Conservation (phyloP, 1,140 invertebrate species). For the Drosophila orosa region DNA sequence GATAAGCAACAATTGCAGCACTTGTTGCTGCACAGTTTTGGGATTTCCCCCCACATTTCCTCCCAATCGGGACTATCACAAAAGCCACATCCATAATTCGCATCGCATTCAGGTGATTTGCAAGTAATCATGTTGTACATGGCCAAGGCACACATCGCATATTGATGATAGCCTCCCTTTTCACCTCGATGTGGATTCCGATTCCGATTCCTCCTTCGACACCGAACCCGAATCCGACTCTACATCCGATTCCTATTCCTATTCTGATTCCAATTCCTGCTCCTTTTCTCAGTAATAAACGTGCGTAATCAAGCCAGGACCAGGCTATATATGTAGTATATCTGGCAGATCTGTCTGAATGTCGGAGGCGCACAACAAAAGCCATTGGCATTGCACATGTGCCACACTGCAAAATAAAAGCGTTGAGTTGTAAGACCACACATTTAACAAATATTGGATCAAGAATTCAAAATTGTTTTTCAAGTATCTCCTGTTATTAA, state of each 20-base stretch:
- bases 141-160: constrained; percentile 69
- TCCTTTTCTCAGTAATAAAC: constrained; percentile 66
- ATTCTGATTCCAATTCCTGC: constrained; percentile 32
- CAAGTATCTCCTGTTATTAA: no score
- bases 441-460: no score
- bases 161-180: constrained; percentile 56
- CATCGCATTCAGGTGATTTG: constrained; percentile 77
- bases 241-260: background rate
- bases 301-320: constrained; percentile 72
- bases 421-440: background rate
- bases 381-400: constrained; percentile 14
- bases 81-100: constrained; percentile 54
- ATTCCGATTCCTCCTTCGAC: constrained; percentile 5
- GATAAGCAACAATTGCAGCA: constrained; percentile 36
- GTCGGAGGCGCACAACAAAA: constrained; percentile 35
- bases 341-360: constrained; percentile 38
- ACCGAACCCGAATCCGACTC: constrained; percentile 1
- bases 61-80: constrained; percentile 1
- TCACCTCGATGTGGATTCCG: background rate
- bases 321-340: background rate
- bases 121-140: constrained; percentile 81
- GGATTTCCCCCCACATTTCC: background rate
- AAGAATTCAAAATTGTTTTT: no score
- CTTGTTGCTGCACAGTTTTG: constrained; percentile 17
- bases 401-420: constrained; percentile 15